Base-by-base conservation (phyloP, 2,113 vertebrate species). In the Lepidothrix coronata region DNA sequence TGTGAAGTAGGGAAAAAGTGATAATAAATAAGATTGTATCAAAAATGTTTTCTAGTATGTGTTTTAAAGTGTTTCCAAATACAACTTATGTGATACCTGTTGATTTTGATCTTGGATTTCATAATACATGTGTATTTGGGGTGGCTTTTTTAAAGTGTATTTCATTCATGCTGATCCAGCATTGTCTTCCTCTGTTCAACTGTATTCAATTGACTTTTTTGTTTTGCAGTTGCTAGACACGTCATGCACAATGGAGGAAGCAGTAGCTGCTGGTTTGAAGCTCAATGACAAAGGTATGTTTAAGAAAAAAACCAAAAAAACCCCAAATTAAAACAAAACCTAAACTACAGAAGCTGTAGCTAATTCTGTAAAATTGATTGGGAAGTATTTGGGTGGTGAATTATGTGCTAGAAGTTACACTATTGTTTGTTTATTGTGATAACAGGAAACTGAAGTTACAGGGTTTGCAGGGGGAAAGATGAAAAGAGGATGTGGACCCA, bases 171-270 rank as follows among this genome's bases (percentile, higher is more conserved):
- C 12, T 82, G 28, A 49, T 72, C 22, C 58, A 3, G 28, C 3
- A 3, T 37, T 70, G 18, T 87, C 15, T 8, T 82, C 4, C 9
- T 84, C 19, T 82, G 27, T 87, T 91, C 20, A 62, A 10, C 68
- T 57, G 87, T 15, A 12, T 73, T 61, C 46, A 59, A 18, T 85
- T 85, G 30, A 19, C 37, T 79, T 8, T 22, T 61, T 91, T 73
- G 75, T 61, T 93, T 59, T 94, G 39, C 94, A 99, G 99, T 97
- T 99, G 65, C 94, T 98, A 94, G 91, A 96, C 27, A 98, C 97
- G 65, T 98, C 99, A 24, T 94, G 74, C 92, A 98, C 99, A 41
- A 93, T 99, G 96, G 99, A 99, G 76, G 99, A 98, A 76, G 98
- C 99, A 77, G 89, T 99, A 76, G 98, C 98, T 95, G 96, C 96